Conservation (phyloP, 2,888 invertebrate genomes). For the Callyntrura sp. region DNA sequence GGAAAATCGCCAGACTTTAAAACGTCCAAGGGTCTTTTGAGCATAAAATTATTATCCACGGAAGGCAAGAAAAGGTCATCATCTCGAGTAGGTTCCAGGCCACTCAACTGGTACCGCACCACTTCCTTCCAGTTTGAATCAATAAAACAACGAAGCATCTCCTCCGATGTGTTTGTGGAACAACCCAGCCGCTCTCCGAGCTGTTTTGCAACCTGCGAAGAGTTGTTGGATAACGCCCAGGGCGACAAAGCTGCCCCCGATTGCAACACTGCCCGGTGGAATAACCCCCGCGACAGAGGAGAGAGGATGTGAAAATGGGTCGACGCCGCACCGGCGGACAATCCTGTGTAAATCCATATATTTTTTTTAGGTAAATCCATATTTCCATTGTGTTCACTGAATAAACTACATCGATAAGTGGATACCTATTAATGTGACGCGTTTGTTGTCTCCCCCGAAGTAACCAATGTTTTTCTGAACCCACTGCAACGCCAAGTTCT, state of each 20-base stretch:
- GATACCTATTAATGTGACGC: background rate
- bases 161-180: background rate
- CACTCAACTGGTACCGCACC: background rate
- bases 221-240: no score
- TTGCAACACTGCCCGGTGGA: constrained; percentile 46
- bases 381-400: background rate
- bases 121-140: background rate
- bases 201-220: background rate
- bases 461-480: constrained; percentile 66
- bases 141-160: background rate
- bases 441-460: constrained; percentile 34
- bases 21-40: background rate
- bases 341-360: constrained; percentile 6
- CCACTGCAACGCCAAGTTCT: constrained; percentile 56
- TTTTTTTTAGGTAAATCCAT: background rate
- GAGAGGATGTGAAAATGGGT: constrained; percentile 34
- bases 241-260: background rate
- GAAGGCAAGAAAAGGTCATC: background rate
- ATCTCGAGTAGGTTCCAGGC: background rate
- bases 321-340: constrained; percentile 29
- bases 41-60: background rate
- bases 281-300: constrained; percentile 43
- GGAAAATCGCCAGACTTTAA: background rate
- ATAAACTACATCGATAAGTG: no score
- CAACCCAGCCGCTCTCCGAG: background rate